Conservation (phyloP, 2,888 invertebrate genomes). For the Zaprionus bogoriensis region DNA sequence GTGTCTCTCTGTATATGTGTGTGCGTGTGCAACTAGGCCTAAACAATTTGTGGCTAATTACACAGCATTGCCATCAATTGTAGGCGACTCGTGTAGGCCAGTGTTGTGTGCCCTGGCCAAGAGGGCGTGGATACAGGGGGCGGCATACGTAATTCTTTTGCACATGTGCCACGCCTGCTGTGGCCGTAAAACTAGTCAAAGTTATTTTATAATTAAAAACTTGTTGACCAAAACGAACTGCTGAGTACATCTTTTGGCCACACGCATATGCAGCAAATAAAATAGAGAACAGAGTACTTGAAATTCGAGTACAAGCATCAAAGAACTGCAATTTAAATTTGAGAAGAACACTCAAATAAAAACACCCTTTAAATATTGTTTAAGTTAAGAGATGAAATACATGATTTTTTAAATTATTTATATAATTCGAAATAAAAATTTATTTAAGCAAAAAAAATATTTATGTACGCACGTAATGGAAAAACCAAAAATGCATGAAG, state of each 20-base stretch:
- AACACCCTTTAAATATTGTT: too few species aligned
- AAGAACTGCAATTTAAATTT: too few species aligned
- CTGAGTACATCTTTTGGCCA: conserved; percentile 11
- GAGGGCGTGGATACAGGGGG: too few species aligned
- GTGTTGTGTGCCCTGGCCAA: conserved; percentile 9
- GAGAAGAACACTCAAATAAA: too few species aligned
- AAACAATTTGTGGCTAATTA: conserved; percentile 79
- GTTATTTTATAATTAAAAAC: conserved; percentile 79
- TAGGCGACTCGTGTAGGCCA: conserved; percentile 19
- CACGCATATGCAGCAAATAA: not conserved
- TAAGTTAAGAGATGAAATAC: too few species aligned
- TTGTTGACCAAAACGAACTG: conserved; percentile 42
- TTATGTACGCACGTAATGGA: too few species aligned
- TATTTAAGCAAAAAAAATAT: too few species aligned
- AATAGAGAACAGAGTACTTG: not conserved
- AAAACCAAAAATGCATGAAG: too few species aligned
- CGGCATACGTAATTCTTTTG: conserved; percentile 48
- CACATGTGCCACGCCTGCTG: conserved; percentile 22
- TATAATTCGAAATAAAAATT: too few species aligned
- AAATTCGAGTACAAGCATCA: too few species aligned
- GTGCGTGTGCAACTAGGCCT: conserved; percentile 67
- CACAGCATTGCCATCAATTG: conserved; percentile 74
- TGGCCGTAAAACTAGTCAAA: conserved; percentile 38
- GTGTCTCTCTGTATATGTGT: conserved; percentile 46
- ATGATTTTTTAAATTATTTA: too few species aligned